These are phyloP conservation scores for Lipophrys pholis DNA, from an alignment of 2,113 vertebrate genomes.

Conservation along the genomic window DNA sequence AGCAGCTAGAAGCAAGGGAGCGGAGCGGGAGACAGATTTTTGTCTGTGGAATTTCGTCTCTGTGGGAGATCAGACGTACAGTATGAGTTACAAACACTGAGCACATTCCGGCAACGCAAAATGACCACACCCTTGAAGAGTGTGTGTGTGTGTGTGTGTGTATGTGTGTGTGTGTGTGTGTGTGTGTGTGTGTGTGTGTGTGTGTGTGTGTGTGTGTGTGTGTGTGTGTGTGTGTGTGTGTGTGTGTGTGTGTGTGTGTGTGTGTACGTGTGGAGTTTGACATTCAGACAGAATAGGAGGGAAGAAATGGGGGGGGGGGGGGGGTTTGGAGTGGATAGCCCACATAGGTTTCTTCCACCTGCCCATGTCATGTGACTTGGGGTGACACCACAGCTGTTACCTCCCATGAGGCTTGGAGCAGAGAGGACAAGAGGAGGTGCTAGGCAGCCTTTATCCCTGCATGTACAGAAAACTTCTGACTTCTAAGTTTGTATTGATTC, in stretches of 20 bases:
- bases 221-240: too few relatives aligned
- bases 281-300: slow-evolving; percentile 66
- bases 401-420: slow-evolving; percentile 56
- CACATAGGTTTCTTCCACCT: slow-evolving; percentile 77
- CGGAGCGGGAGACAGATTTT: slow-evolving; percentile 15
- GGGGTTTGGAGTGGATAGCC: slow-evolving; percentile 39
- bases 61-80: slow-evolving; percentile 60
- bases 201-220: too few relatives aligned
- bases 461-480: too few relatives aligned
- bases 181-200: too few relatives aligned
- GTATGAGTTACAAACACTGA: slow-evolving; percentile 63
- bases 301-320: slow-evolving; percentile 32
- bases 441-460: not conserved
- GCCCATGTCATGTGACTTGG: slow-evolving; percentile 75
- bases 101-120: slow-evolving; percentile 66
- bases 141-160: slow-evolving; percentile 7
- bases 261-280: slow-evolving; percentile 13
- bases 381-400: slow-evolving; percentile 77
- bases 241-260: too few relatives aligned
- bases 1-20: slow-evolving; percentile 20
- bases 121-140: slow-evolving; percentile 70
- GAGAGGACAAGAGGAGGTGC: slow-evolving; percentile 51
- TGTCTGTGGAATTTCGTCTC: slow-evolving; percentile 62
- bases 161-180: too few relatives aligned
- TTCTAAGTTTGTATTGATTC: too few relatives aligned